These are phyloP conservation scores for Xestia ashworthii DNA, from an alignment of 2,888 invertebrate genomes.

Conservation along the genomic window DNA sequence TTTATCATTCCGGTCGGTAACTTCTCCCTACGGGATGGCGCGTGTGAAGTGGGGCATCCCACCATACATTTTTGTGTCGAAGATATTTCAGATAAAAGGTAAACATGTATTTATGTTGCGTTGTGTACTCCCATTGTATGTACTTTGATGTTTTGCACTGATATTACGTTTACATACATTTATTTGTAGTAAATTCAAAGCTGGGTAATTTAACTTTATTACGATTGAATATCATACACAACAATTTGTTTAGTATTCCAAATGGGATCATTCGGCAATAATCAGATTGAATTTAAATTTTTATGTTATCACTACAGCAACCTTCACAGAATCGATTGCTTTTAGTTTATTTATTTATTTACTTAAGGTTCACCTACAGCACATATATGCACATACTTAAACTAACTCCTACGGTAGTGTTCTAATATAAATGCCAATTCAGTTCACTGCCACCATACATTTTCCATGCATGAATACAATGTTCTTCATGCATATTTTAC, in stretches of 20 bases:
- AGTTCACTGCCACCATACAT: constrained; percentile 48
- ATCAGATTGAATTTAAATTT: constrained; percentile 36
- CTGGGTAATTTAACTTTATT: constrained; percentile 31
- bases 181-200: constrained; percentile 21
- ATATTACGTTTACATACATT: constrained; percentile 26
- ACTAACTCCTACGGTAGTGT: no score
- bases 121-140: constrained; percentile 40
- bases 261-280: constrained; percentile 22
- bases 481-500: constrained; percentile 57
- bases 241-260: constrained; percentile 27
- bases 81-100: constrained; percentile 62
- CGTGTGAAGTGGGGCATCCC: constrained; percentile 61
- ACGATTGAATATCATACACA: constrained; percentile 18
- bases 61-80: constrained; percentile 57
- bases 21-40: constrained; percentile 60
- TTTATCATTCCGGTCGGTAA: constrained; percentile 68
- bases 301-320: constrained; percentile 36
- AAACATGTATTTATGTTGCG: constrained; percentile 55
- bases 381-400: no score
- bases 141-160: constrained; percentile 47
- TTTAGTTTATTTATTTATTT: no score
- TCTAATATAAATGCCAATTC: no score
- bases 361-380: no score
- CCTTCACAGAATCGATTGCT: constrained; percentile 46
- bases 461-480: constrained; percentile 43